Evolutionary conservation across 2,888 invertebrate genomes (phyloP), one percentile per base, ranked within the genome.

Genomic region (Tuta absoluta): DNA sequence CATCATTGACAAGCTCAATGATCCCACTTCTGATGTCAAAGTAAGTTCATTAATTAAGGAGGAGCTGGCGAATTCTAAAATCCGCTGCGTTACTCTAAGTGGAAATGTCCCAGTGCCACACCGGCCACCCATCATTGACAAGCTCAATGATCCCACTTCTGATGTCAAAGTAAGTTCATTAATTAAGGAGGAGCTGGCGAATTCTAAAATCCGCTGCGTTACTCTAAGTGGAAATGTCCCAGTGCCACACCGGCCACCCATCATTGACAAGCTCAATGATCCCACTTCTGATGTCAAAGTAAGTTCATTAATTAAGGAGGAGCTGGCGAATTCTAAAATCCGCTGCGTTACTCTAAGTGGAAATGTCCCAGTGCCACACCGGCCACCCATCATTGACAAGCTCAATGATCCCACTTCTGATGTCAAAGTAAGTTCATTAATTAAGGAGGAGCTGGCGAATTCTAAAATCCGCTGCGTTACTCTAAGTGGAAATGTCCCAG

Each of bases 191-290:
- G 95, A 96, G 79, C 88, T 99, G 59, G 72, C 79, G 19, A 70
- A 78, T 3, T 81, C 85, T 17, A 81, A 90, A 0, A 85, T 96
- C 7, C 75, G 84, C 23, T 93, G 93, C 72, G 93, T 94, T 0
- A 93, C 94, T 1, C 94, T 99, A 12, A 57, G 57, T 33, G 51
- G 93, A 93, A 77, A 74, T 63, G 94, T 98, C 65, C 92, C 95
- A 0, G 94, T 97, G 0, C 91, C 94, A 67, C 93, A 95, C 71
- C 92, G 98, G 4, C 93, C 94, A 73, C 93, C 93, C 60, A 93
- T 95, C 71, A 94, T 98, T 0, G 91, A 93, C 38, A 89, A 93
- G 51, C 94, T 98, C 83, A 98, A 98, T 81, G 89, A 93, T 67
- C 90, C 93, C 0, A 79, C 80, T 0, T 86, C 86, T 19, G 91